phyloP scores from a whole-genome alignment of 2,797 vertebrate genomes.

The Myotis myotis region DNA sequence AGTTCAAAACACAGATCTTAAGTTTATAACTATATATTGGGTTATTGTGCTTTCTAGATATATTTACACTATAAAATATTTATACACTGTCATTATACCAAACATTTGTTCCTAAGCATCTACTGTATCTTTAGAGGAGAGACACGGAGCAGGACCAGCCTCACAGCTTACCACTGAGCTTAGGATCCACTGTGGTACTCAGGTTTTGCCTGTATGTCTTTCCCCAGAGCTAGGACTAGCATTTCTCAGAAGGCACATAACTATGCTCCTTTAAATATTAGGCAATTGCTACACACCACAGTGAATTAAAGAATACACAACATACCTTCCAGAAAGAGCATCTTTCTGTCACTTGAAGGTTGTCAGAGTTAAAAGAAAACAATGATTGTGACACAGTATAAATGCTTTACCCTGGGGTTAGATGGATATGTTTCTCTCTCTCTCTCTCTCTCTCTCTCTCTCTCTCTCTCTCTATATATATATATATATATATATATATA shows the following conservation, averaged over 20 bases:
- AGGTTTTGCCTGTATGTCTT: not conserved
- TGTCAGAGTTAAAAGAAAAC: not conserved
- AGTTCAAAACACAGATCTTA: not conserved
- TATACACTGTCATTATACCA: no score
- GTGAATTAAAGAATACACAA: not conserved
- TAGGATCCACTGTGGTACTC: fast-evolving
- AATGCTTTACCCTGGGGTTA: not conserved
- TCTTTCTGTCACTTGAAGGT: not conserved
- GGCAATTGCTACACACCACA: fast-evolving
- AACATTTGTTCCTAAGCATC: no score
- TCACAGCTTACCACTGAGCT: fast-evolving
- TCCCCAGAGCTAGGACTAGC: not conserved
- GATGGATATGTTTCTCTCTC: not conserved
- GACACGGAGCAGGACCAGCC: fast-evolving
- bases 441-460: no score
- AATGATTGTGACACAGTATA: no score
- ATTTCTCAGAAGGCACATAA: not conserved
- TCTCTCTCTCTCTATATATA: no score
- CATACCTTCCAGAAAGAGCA: no score
- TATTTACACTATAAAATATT: not conserved
- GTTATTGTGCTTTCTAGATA: not conserved
- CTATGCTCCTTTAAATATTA: no score
- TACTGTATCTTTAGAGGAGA: not conserved
- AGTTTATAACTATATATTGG: not conserved
- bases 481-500: no score